Percentiles rank a stretch among this genome's conserved stretches.
Evolutionary conservation across 2,888 invertebrate species (phyloP).

Genomic region (Pilophorus perplexus): DNA sequence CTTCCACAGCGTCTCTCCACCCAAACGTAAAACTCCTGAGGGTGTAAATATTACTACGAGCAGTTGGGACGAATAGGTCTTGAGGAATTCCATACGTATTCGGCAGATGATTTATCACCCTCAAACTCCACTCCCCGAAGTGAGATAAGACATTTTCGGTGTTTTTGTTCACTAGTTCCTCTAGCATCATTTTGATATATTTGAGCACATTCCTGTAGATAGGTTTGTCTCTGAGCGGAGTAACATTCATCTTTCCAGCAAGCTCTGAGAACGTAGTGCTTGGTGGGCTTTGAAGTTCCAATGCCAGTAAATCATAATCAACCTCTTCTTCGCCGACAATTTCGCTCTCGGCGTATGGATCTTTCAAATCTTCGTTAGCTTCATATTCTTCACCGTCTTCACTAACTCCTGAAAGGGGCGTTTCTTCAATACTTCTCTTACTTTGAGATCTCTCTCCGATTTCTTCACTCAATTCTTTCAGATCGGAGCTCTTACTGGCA

Average conservation of each 20-base stretch:
- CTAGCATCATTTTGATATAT: slow-evolving; percentile 20
- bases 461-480: too few relatives aligned
- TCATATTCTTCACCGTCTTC: not conserved
- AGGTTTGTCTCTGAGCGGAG: slow-evolving; percentile 14
- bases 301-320: slow-evolving; percentile 1
- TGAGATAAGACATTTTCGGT: slow-evolving; percentile 18
- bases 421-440: not conserved
- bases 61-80: slow-evolving; percentile 28
- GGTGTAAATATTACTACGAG: slow-evolving; percentile 3
- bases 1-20: slow-evolving; percentile 28
- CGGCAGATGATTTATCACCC: slow-evolving; percentile 3
- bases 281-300: slow-evolving; percentile 6
- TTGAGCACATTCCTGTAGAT: slow-evolving; percentile 13
- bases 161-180: slow-evolving; percentile 23
- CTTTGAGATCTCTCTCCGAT: not conserved
- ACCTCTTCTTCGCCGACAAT: not conserved
- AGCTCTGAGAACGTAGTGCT: slow-evolving; percentile 28
- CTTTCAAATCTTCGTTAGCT: not conserved
- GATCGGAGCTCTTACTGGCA: too few relatives aligned
- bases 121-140: slow-evolving; percentile 27
- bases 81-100: slow-evolving; percentile 31
- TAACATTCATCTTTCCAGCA: not conserved
- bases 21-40: slow-evolving; percentile 25
- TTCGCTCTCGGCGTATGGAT: not conserved
- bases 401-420: not conserved